phyloP scores from a whole-genome alignment of 2,113 vertebrate genomes.

The Syrmaticus mikado region DNA sequence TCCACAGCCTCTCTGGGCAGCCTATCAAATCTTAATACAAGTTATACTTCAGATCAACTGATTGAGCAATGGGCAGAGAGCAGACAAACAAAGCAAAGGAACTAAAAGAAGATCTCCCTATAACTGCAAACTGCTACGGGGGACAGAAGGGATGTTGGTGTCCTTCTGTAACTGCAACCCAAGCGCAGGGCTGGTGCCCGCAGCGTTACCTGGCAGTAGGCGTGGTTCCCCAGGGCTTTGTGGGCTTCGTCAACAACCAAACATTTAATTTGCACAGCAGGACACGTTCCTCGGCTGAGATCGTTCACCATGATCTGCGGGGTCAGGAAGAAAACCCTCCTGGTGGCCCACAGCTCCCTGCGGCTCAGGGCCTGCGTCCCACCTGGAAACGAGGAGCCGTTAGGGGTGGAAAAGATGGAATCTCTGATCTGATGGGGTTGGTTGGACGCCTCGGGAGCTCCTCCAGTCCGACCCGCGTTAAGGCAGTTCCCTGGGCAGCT shows the following conservation, averaged over 20 bases:
- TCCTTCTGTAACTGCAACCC: rapidly evolving
- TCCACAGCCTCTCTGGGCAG: too few species aligned
- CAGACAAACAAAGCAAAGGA: background rate
- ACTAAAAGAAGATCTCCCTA: background rate
- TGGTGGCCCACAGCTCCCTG: constrained; percentile 85
- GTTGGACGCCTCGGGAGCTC: too few species aligned
- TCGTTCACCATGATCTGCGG: constrained; percentile 98
- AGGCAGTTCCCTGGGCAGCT: too few species aligned
- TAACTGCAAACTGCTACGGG: rapidly evolving
- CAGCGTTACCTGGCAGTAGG: constrained; percentile 91
- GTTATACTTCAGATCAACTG: background rate
- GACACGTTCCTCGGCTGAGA: constrained; percentile 88
- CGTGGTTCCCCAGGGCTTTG: constrained; percentile 94
- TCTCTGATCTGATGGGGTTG: too few species aligned
- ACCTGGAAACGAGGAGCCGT: constrained; percentile 71
- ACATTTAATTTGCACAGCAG: constrained; percentile 88
- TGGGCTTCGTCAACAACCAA: constrained; percentile 97
- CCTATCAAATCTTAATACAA: background rate
- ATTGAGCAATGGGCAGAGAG: too few species aligned
- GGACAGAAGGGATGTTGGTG: rapidly evolving
- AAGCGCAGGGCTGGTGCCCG: rapidly evolving
- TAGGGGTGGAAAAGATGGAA: too few species aligned
- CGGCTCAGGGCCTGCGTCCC: constrained; percentile 85
- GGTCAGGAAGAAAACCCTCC: constrained; percentile 92
- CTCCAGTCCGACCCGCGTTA: too few species aligned